Evolutionary conservation across 2,888 invertebrate genomes (phyloP).

Genomic region (Troilus luridus): DNA sequence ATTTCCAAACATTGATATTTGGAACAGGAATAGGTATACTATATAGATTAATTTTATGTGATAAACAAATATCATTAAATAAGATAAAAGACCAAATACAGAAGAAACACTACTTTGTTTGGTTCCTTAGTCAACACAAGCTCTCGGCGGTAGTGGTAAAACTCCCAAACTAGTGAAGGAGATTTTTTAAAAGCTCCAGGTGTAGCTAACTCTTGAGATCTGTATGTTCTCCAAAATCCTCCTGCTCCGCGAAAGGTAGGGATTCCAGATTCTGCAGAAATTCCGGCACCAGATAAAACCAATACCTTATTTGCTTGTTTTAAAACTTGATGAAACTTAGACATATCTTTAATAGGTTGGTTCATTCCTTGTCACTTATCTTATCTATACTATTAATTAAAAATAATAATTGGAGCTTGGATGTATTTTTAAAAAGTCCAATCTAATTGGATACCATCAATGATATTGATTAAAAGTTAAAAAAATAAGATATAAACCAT

Average conservation of each 20-base stretch:
- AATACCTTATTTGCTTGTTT: slow-evolving; percentile 77
- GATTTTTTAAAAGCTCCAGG: slow-evolving; percentile 79
- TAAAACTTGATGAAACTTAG: slow-evolving; percentile 67
- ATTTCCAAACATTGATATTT: neutral
- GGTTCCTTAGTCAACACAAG: slow-evolving; percentile 81
- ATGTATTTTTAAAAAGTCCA: neutral
- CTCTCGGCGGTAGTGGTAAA: slow-evolving; percentile 88
- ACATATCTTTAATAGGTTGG: slow-evolving; percentile 56
- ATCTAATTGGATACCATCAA: neutral
- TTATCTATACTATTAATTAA: neutral
- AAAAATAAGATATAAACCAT: neutral
- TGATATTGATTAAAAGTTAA: neutral
- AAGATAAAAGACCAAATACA: neutral
- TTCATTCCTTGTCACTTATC: neutral
- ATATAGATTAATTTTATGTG: neutral
- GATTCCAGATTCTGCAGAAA: slow-evolving; percentile 88
- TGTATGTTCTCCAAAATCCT: slow-evolving; percentile 85
- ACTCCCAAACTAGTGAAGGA: slow-evolving; percentile 91
- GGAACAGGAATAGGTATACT: neutral
- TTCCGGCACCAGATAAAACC: slow-evolving; percentile 83
- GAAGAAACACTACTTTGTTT: slow-evolving; percentile 74
- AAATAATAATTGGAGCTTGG: neutral
- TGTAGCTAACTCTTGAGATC: slow-evolving; percentile 78
- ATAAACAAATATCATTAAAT: neutral
- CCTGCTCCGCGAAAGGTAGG: slow-evolving; percentile 89